Base-by-base conservation (phyloP, 1,140 invertebrate species). In the Lepidotrigona ventralis region DNA sequence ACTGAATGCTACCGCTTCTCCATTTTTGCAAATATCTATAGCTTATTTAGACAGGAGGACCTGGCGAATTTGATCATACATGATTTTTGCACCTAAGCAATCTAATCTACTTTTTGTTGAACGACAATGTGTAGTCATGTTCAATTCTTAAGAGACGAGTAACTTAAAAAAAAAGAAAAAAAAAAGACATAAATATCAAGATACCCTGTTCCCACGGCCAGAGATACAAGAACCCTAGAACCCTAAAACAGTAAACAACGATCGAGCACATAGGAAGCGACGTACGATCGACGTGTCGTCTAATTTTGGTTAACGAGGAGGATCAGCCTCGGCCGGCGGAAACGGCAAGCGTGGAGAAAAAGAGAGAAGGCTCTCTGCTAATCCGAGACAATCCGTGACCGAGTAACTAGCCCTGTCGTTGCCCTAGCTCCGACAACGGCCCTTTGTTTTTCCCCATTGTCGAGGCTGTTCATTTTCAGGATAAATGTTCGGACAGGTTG, bases 381-480 rank as follows among this genome's bases (percentile, higher is more conserved):
- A 71, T 83, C 74, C 80, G 23, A 29, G 58, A 80, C 72, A 87
- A 88, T 79, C 84, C 78, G 58, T 88, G 83, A 86, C 51, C 54
- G 66, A 83, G 69, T 81, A 63, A 76, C 74, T 73, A 26, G 54
- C 54, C 21, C 79, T 12, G 60, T 78, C 29, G 54, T 11, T 74
- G 82, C 19, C 60, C 72, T 33, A 17, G 64, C 19, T 12, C 15
- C 17, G 51, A 81, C 39, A 60, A 29, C 64, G 72, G 3, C 17
- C 85, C 81, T 58, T 85, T 89, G 85, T 80, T 90, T 89, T 90
- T 84, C 64, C 73, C 69, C 51, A 39, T 78, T 68, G 78, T 66
- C 39, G 9, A 11, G 54, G 19, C 63, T 33, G 68, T 53, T 86
- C 53, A 85, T 85, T 88, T 88, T 77, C 74, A 85, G 75, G 26